A percentile compares a stretch with the other conserved stretches of the same genome.
These are phyloP conservation scores for Apamea epomidion DNA, from an alignment of 2,888 invertebrate species.

Conservation along the genomic window DNA sequence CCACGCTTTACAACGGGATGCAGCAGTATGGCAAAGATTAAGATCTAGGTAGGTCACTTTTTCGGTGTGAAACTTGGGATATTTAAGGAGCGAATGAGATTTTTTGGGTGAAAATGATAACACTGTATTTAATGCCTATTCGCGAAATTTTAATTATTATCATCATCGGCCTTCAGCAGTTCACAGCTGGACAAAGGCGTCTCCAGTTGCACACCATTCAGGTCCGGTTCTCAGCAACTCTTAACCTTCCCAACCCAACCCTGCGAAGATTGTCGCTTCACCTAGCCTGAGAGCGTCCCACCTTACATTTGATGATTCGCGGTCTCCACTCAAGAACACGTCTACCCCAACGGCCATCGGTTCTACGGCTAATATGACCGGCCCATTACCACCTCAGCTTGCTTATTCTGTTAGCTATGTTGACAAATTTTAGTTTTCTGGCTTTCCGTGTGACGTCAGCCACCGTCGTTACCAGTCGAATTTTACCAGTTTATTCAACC, in stretches of 20 bases:
- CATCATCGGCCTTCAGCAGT: not conserved
- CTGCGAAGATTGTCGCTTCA: not conserved
- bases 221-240: not conserved
- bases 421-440: no score
- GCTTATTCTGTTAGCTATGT: not conserved
- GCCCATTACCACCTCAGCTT: not conserved
- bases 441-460: no score
- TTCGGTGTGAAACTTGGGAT: not conserved
- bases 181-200: not conserved
- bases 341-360: not conserved
- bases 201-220: not conserved
- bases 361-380: not conserved
- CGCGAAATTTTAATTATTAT: not conserved
- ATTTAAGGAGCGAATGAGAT: not conserved
- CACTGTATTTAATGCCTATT: not conserved
- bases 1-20: constrained; percentile 71
- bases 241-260: not conserved
- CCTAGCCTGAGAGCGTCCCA: not conserved
- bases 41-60: constrained; percentile 26
- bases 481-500: no score
- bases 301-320: not conserved
- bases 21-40: constrained; percentile 72
- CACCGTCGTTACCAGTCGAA: no score
- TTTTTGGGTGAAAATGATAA: not conserved
- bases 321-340: not conserved